Base-by-base conservation (phyloP, 2,797 vertebrate genomes). In the Lepus oiostolus region DNA sequence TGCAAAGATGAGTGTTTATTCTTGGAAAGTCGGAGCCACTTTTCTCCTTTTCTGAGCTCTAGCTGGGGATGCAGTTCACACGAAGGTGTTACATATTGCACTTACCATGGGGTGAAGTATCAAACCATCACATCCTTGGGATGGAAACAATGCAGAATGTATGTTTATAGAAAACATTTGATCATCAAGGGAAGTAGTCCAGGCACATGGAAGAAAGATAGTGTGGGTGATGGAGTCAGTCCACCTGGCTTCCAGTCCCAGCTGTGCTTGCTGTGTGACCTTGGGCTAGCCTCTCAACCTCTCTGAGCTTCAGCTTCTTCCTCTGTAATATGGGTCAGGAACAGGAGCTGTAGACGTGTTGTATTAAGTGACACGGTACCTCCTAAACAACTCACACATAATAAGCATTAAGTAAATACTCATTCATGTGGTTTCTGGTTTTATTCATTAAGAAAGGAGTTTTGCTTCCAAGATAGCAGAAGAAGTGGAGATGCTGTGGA, bases 401-500 rank as follows among this genome's bases (percentile, higher is more conserved):
- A n/a, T 30, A 75, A 88, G 50, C 67, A 54, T 30, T 35, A 80
- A 82, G 47, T 58, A 82, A 50, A 42, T 71, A 17, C 38, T 32
- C 38, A 47, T 52, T n/a, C 5, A 21, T 60, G 12, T 79, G 19
- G 28, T 62, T 76, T 82, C 88, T 70, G 50, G 54, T 75, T 68
- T 58, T 76, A 77, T 13, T n/a, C 68, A 42, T 63, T 62, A 42
- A 93, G 75, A 91, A 86, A 90, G 47, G 62, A 80, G 70, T 96
- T 96, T 87, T 83, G 82, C 67, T 86, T 52, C 79, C 76, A 68
- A 62, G 19, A 19, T 32, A 24, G 72, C 47, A 65, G 90, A 97
- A 60, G 85, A 96, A 91, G 7, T 32, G 2, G n/a, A 47, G 47
- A 63, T 19, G 14, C 47, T 28, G 28, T 71, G 19, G 42, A 86